Base-by-base conservation (phyloP, 2,113 vertebrate species). In the Chaenogobius annularis region DNA sequence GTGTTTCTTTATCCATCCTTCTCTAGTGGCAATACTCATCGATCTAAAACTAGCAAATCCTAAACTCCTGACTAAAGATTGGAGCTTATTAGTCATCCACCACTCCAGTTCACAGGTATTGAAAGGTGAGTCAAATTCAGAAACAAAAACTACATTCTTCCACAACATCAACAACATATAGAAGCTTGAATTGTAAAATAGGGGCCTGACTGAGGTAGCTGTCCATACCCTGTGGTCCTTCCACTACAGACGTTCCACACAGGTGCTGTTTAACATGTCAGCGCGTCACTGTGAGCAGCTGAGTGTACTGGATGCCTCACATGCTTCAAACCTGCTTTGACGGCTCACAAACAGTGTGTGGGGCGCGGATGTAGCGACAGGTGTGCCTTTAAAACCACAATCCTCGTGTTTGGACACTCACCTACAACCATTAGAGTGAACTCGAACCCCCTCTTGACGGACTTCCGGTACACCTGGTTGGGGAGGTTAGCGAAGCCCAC, bases 351-450 rank as follows among this genome's bases (percentile, higher is more conserved):
- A 58, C 68, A 19, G 26, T 13, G 15, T n/a, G 10, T 66, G 37
- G 1, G 31, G 26, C 12, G 19, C 48, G 58, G 20, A 48, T n/a
- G 54, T 69, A 71, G 0, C 43, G 13, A 44, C 80, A 76, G 69
- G 68, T 81, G 70, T 40, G 64, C 63, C n/a, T n/a, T 31, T 58
- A 35, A 55, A 9, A 54, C 50, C n/a, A n/a, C 1, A 44, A n/a
- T 48, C 19, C 20, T 23, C 31, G 31, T 50, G 23, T 2, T 72
- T 65, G 72, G 47, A 26, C 19, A 92, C 94, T 94, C 84, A 94
- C 93, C 94, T 8, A 94, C 94, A 63, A 95, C 93, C 94, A 95
- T 94, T 69, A 95, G 86, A 0, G 93, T 95, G 40, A 95, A 95
- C 75, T 95, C 94, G 0, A 94, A 94, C 11, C 94, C 93, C 73